These are phyloP conservation scores for Apotomis capreana DNA, from an alignment of 2,888 invertebrate species.

Conservation along the genomic window DNA sequence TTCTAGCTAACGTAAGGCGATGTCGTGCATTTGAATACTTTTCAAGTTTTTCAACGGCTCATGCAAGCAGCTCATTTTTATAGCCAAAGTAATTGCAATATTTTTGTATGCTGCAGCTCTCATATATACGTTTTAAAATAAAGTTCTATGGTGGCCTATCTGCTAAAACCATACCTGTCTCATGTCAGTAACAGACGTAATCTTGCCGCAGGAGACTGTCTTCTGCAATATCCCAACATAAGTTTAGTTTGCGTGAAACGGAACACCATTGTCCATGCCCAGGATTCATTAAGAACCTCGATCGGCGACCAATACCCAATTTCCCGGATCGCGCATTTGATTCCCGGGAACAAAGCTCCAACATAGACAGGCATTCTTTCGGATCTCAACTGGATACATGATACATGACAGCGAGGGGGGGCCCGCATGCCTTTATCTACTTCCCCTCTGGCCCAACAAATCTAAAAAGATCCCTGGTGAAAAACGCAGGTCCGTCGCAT, in stretches of 20 bases:
- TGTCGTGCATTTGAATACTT: not conserved
- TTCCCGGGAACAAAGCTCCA: slow-evolving; percentile 39
- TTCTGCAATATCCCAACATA: slow-evolving; percentile 10
- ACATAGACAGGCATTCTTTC: slow-evolving; percentile 47
- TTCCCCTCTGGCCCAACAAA: slow-evolving; percentile 60
- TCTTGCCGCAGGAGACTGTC: slow-evolving; percentile 1
- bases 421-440: slow-evolving; percentile 69
- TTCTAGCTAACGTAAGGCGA: not conserved
- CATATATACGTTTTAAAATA: not conserved
- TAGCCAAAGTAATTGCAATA: not conserved
- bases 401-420: slow-evolving; percentile 70
- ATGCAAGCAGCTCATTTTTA: not conserved
- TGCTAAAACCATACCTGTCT: not conserved
- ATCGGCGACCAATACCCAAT: slow-evolving; percentile 46
- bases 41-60: not conserved
- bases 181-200: not conserved
- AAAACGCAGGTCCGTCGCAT: slow-evolving; percentile 56
- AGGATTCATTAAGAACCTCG: slow-evolving; percentile 28
- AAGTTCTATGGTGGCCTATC: not conserved
- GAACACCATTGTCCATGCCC: slow-evolving; percentile 16
- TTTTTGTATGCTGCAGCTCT: not conserved
- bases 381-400: slow-evolving; percentile 69
- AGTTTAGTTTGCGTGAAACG: slow-evolving; percentile 18
- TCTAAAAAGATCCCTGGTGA: slow-evolving; percentile 64
- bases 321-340: slow-evolving; percentile 54